Base-by-base conservation (phyloP, 64 coral and sea anemone genomes). In the Pocillopora damicornis region DNA sequence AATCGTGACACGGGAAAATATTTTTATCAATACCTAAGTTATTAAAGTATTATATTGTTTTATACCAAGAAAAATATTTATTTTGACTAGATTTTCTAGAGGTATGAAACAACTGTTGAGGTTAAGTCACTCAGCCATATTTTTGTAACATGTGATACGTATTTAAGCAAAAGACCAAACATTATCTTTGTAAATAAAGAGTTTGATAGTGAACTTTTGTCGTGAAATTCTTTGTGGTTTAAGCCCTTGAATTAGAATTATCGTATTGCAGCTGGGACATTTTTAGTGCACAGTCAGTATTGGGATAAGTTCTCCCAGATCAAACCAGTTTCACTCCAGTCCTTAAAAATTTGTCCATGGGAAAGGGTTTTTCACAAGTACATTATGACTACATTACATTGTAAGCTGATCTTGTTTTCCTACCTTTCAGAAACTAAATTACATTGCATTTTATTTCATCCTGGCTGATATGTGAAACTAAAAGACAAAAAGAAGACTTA, bases 121-220 rank as follows among this genome's bases (percentile, higher is more conserved):
- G 51, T n/a, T 2, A 22, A 51, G 36, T 83, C 16, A 83, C 42
- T 57, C n/a, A 17, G 42, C 16, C 14, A 22, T 15, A 26, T 51
- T 72, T 25, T 85, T 22, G 4, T 73, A 25, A 57, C 15, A 59
- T n/a, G 37, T 22, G 14, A 61, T 38, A 2, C 9, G 38, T 66
- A 57, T 15, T 73, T 72, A 72, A 12, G 20, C 58, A 38, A 58
- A 68, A 23, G 37, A 23, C 9, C 13, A 16, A 14, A 66, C 5
- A 11, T 75, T 63, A 59, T 80, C 20, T 58, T 58, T 85, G 81
- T 85, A 71, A 85, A 85, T 85, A 72, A 85, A 85, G 16, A 14
- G 65, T 85, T 85, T 57, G 22, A 85, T 58, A 8, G 65, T 20
- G 18, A 85, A 85, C 16, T 16, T 72, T 58, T 4, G 63, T 58